Evolutionary conservation across 2,797 vertebrate species (phyloP).

Genomic region (Catamblyrhynchus diadema): DNA sequence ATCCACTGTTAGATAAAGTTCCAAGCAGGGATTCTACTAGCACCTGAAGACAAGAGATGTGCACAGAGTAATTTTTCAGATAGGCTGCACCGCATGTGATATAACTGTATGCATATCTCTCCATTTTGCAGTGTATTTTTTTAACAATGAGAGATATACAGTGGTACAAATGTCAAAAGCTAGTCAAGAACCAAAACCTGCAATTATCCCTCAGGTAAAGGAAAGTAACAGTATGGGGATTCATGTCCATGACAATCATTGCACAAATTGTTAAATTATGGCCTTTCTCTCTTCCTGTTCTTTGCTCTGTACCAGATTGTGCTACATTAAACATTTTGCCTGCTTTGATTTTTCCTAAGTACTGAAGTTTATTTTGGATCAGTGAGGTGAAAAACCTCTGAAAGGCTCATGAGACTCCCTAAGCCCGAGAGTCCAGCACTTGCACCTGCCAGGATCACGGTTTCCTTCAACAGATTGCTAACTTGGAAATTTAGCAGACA

Average conservation of each 20-base stretch:
- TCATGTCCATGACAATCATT: neutral
- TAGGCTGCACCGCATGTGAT: neutral
- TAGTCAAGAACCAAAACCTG: neutral
- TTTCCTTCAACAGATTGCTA: slow-evolving; percentile 30
- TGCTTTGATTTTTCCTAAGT: slow-evolving; percentile 23
- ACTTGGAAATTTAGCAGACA: slow-evolving; percentile 25
- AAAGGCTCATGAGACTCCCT: slow-evolving; percentile 4
- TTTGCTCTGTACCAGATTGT: neutral
- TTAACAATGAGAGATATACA: neutral
- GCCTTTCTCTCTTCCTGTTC: neutral
- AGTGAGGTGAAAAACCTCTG: slow-evolving; percentile 32
- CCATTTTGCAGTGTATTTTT: neutral
- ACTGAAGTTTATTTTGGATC: slow-evolving; percentile 37
- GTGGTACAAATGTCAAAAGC: neutral
- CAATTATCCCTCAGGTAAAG: neutral
- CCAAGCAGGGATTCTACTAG: neutral
- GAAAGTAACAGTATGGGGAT: neutral
- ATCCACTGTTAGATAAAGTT: neutral
- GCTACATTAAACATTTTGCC: neutral
- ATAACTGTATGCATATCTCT: neutral
- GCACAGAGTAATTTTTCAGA: neutral
- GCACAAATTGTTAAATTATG: neutral
- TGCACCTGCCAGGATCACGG: neutral
- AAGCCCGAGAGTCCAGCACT: neutral
- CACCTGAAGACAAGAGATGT: neutral